Evolutionary conservation across 2,888 invertebrate species (phyloP).

Genomic region (Hypena proboscidalis): DNA sequence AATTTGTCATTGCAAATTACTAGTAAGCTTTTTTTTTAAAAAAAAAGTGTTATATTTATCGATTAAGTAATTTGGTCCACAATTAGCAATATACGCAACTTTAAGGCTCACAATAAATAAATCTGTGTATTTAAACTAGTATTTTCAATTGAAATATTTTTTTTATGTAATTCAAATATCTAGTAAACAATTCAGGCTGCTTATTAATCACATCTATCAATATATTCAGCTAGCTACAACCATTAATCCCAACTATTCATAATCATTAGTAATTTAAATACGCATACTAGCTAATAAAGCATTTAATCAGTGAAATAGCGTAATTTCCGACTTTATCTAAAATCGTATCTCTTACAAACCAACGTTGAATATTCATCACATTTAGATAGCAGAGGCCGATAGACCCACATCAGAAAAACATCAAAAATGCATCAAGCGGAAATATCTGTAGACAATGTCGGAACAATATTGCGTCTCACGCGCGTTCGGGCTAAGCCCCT

Average conservation of each 20-base stretch:
- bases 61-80: too few species aligned
- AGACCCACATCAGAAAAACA: conserved; percentile 86
- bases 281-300: neutral
- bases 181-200: too few species aligned
- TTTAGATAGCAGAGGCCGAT: conserved; percentile 83
- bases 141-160: too few species aligned
- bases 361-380: conserved; percentile 84
- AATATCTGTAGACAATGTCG: conserved; percentile 78
- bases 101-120: too few species aligned
- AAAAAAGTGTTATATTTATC: too few species aligned
- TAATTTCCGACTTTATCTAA: conserved; percentile 20
- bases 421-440: conserved; percentile 86
- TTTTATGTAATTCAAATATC: too few species aligned
- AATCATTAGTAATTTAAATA: neutral
- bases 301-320: conserved; percentile 7
- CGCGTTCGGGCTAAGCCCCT: conserved; percentile 51
- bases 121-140: too few species aligned
- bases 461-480: conserved; percentile 76
- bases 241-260: conserved; percentile 4
- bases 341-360: conserved; percentile 69
- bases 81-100: too few species aligned
- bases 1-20: too few species aligned
- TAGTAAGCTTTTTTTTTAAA: too few species aligned
- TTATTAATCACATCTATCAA: too few species aligned
- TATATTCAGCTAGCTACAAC: conserved; percentile 6